Percentiles rank a stretch among this genome's conserved stretches.
Evolutionary conservation across 30 jellyfish, hydroid and myxozoan species (phyloP).

Genomic region (Sanderia malayensis): DNA sequence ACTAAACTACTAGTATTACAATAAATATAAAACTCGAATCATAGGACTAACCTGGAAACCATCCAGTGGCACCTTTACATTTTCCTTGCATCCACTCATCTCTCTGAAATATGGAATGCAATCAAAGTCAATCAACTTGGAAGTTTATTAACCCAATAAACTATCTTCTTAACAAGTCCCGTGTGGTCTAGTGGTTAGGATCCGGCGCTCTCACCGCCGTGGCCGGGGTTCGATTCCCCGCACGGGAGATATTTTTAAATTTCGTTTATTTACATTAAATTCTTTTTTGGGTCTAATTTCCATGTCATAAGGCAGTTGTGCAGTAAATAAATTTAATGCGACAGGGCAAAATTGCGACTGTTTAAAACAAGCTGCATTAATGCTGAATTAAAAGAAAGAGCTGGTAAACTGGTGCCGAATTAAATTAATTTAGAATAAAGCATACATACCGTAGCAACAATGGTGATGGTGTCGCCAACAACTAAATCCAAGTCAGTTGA

Average conservation of each 20-base stretch:
- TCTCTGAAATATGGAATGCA: slow-evolving; percentile 29
- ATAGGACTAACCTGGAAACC: slow-evolving; percentile 94
- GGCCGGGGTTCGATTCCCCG: slow-evolving; percentile 55
- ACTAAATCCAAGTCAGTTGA: slow-evolving; percentile 58
- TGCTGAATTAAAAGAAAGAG: too few species aligned
- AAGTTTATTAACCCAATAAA: too few species aligned
- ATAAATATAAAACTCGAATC: too few species aligned
- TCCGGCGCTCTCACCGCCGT: slow-evolving; percentile 51
- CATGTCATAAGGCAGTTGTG: too few species aligned
- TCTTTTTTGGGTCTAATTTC: too few species aligned
- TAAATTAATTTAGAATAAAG: too few species aligned
- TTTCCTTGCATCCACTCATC: slow-evolving; percentile 82
- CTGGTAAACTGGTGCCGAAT: too few species aligned
- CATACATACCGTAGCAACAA: slow-evolving; percentile 50
- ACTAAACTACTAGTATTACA: too few species aligned
- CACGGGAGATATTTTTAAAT: slow-evolving; percentile 11
- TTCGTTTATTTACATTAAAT: neutral
- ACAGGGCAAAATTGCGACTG: too few species aligned
- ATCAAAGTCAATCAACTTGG: neutral
- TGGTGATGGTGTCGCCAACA: slow-evolving; percentile 63
- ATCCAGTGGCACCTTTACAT: slow-evolving; percentile 68
- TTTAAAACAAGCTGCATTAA: too few species aligned
- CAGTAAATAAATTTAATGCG: too few species aligned
- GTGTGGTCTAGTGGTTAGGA: slow-evolving; percentile 28
- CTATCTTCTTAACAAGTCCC: neutral